These are phyloP conservation scores for Euura lappo DNA, from an alignment of 1,140 invertebrate species.

Conservation along the genomic window DNA sequence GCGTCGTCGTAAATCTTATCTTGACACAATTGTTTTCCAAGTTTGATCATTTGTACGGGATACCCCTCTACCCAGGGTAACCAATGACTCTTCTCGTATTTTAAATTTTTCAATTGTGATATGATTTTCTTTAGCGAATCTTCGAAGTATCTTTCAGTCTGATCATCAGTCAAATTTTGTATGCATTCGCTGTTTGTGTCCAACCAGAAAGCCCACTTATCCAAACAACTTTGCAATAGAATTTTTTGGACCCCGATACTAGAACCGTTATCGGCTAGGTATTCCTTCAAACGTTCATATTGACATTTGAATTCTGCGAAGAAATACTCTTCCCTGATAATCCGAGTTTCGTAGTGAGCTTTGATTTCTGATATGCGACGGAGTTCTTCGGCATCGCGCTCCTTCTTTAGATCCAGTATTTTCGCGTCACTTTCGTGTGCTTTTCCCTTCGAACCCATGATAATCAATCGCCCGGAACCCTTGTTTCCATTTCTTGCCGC, in stretches of 20 bases:
- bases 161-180: conserved; percentile 11
- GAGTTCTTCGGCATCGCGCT: conserved; percentile 19
- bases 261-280: neutral
- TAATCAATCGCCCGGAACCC: conserved; percentile 40
- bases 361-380: conserved; percentile 25
- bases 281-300: conserved; percentile 11
- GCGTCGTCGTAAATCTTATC: neutral
- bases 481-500: conserved; percentile 45
- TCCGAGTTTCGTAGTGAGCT: conserved; percentile 21
- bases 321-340: conserved; percentile 21
- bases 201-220: conserved; percentile 27
- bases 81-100: neutral
- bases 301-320: conserved; percentile 19
- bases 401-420: conserved; percentile 17
- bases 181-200: conserved; percentile 21
- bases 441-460: conserved; percentile 11
- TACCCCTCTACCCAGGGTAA: neutral
- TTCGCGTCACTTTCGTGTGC: neutral
- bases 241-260: conserved; percentile 18
- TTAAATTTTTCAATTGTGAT: neutral
- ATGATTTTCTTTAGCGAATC: neutral
- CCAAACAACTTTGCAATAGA: conserved; percentile 18
- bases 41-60: neutral
- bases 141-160: neutral
- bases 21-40: neutral